phyloP scores from a whole-genome alignment of 2,113 vertebrate species.

The Periophthalmus modestus region DNA sequence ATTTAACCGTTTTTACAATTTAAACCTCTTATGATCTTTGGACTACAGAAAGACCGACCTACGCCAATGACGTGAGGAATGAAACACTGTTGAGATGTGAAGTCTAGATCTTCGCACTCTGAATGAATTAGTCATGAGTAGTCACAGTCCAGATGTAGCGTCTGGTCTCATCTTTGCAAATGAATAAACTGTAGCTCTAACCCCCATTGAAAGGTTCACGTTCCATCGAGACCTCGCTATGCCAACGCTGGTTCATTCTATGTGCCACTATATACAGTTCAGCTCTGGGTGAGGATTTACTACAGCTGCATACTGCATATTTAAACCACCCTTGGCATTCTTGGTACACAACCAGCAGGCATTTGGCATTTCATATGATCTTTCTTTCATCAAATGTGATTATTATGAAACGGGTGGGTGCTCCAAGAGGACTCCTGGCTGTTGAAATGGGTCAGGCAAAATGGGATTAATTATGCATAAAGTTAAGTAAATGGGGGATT shows the following conservation, averaged over 20 bases:
- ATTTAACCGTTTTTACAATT: background rate
- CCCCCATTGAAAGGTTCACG: slow-evolving; percentile 25
- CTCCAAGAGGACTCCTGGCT: slow-evolving; percentile 16
- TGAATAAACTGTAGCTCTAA: slow-evolving; percentile 34
- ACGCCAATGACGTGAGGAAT: background rate
- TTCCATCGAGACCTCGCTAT: slow-evolving; percentile 28
- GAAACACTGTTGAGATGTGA: slow-evolving; percentile 10
- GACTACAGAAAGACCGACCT: background rate
- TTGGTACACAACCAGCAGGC: slow-evolving; percentile 40
- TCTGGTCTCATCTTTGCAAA: slow-evolving; percentile 35
- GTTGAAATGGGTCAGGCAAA: slow-evolving; percentile 52
- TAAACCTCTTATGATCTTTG: background rate
- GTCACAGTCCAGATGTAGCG: slow-evolving; percentile 36
- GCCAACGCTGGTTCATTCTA: slow-evolving; percentile 32
- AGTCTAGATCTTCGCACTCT: slow-evolving; percentile 29
- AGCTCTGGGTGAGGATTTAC: slow-evolving; percentile 46
- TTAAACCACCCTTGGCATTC: slow-evolving; percentile 42
- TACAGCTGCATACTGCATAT: slow-evolving; percentile 51
- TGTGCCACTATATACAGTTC: slow-evolving; percentile 52
- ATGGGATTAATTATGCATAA: slow-evolving; percentile 60
- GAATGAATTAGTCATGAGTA: slow-evolving; percentile 53
- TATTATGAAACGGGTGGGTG: slow-evolving; percentile 49
- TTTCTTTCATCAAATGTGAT: slow-evolving; percentile 45
- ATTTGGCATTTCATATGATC: slow-evolving; percentile 31
- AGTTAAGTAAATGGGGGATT: slow-evolving; percentile 27